Conservation (phyloP, 2,888 invertebrate species). For the Lypha dubia region DNA sequence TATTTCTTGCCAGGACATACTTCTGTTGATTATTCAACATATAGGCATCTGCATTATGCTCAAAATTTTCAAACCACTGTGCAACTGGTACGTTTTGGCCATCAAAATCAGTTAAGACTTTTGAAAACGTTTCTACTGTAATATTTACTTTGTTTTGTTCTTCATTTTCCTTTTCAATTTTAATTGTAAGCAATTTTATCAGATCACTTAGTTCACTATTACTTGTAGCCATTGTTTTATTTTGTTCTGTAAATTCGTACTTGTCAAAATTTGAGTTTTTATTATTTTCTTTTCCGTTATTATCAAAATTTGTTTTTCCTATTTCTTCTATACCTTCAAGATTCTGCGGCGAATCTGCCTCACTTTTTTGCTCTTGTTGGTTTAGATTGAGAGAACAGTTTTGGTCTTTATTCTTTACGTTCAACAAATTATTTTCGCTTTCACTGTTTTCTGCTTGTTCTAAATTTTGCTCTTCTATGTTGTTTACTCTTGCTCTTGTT, state of each 20-base stretch:
- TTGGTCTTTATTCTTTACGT: background rate
- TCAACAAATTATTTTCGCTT: no score
- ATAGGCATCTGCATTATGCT: no score
- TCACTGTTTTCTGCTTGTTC: background rate
- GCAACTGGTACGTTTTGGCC: no score
- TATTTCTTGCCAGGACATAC: no score
- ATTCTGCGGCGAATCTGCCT: slow-evolving; percentile 7
- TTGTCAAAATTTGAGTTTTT: background rate
- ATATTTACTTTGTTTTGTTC: no score
- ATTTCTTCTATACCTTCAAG: background rate
- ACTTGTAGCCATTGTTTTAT: slow-evolving; percentile 7
- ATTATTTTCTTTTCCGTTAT: background rate
- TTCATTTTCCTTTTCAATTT: no score
- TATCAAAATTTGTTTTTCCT: background rate
- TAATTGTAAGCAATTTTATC: no score
- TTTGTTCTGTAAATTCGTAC: background rate
- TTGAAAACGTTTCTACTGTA: no score
- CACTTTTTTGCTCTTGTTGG: background rate
- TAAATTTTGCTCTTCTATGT: background rate
- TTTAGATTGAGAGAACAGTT: background rate
- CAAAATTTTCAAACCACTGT: no score
- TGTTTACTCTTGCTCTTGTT: no score
- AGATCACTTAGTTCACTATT: slow-evolving; percentile 5
- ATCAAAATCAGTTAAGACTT: no score
- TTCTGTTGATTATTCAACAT: no score